Base-by-base conservation (phyloP, 1,140 invertebrate genomes). In the Cherax destructor region DNA sequence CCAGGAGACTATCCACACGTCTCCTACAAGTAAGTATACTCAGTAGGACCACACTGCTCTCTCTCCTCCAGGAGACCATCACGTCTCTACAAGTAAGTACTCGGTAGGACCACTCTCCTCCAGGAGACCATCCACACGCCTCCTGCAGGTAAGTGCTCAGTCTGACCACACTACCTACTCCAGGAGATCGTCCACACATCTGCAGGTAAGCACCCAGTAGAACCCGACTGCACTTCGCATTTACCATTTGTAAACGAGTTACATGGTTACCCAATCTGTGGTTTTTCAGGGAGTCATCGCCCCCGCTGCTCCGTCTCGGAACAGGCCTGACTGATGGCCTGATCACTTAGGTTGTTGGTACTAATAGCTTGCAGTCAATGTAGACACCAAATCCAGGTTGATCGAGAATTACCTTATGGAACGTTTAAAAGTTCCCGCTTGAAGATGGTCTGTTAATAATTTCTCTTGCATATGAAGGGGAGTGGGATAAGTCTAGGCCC, bases 11-110 rank as follows among this genome's bases (percentile, higher is more conserved):
- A 41, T 86, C 16, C 77, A 79, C 21, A 21, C 89, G 21, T 3
- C 89, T 16, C 89, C 83, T 11, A 41, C 89, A 85, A 83, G 89
- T 91, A 24, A 86, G 89, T 84, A 76, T 84, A 76, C 76, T 7
- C 59, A 6, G 47, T 5, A 6, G 18, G 41, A 16, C 65, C 47
- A 9, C 41, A 11, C 16, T 21, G 13, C 69, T 21, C 69, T n/a
- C 56, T 72, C 21, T 59, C 41, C 16, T 56, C 59, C 50, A 47
- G 11, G 85, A 69, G 16, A 79, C 77, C 41, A 18, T 41, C 77
- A 49, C n/a, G 5, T 41, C 3, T 21, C 69, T 41, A 30, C 49
- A 49, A n/a, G 11, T 13, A 69, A 69, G 11, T 69, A 13, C n/a
- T 69, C n/a, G n/a, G n/a, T n/a, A n/a, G n/a, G n/a, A n/a, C n/a